Base-by-base conservation (phyloP, 2,113 vertebrate genomes). In the Lynx canadensis region DNA sequence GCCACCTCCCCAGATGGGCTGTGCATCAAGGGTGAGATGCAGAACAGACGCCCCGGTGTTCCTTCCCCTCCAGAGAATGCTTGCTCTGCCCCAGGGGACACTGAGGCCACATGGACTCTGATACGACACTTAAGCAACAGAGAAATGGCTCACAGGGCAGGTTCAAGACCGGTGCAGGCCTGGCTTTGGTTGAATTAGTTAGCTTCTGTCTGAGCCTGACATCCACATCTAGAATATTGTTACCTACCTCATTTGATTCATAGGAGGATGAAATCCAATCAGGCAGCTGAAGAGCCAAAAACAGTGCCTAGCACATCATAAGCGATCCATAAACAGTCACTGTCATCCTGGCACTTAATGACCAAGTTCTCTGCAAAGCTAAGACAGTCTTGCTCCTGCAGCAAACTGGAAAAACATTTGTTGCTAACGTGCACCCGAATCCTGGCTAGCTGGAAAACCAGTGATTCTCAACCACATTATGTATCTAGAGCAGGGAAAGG, bases 31-130 rank as follows among this genome's bases (percentile, higher is more conserved):
- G 11, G 5, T 5, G 4, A 60, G 27, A 18, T 21, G n/a, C 48
- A 33, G 11, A 33, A 57, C 71, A 55, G 11, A 52, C 0, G 3
- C 12, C 50, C 10, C 0, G 7, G 8, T 6, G 3, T 11, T 60
- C 31, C 15, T 45, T 36, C 5, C 3, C 36, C 45, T 83, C 80
- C 25, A 33, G 41, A 83, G 27, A 91, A 50, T 13, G 25, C 7
- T 27, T 83, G 33, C 10, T 31, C 60, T 29, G 36, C 7, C 63
- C 29, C 15, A 1, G 12, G 23, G 41, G 38, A 76, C 80, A 23
- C 33, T 2, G n/a, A 80, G 66, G 57, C 82, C 57, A 18, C 11
- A 1, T 2, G 19, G 15, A 3, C 41, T 60, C 29, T 0, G 0
- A 2, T 9, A 12, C 0, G n/a, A 38, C 36, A 48, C 9, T 29